Percentiles rank a stretch among this genome's conserved stretches.
These are phyloP conservation scores for Odontocolon sp. DNA, from an alignment of 2,888 invertebrate genomes.

Conservation along the genomic window DNA sequence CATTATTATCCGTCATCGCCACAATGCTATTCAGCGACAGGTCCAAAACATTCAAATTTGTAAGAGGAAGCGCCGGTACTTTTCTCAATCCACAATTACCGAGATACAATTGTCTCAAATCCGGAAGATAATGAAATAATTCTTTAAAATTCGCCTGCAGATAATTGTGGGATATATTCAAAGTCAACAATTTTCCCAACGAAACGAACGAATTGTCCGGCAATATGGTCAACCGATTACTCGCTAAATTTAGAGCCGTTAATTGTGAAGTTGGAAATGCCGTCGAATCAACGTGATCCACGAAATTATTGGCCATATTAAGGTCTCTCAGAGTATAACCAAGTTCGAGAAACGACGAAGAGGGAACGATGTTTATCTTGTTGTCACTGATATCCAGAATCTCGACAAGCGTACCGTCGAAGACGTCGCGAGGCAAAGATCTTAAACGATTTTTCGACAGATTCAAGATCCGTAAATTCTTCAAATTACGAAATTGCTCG, in stretches of 20 bases:
- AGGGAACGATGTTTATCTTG: constrained; percentile 90
- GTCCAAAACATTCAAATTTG: constrained; percentile 90
- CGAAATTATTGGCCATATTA: constrained; percentile 89
- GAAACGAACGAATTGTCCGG: constrained; percentile 95
- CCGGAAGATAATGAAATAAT: constrained; percentile 92
- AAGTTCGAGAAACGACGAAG: constrained; percentile 88
- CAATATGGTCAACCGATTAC: constrained; percentile 91
- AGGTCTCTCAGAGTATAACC: constrained; percentile 90
- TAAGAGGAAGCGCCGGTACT: constrained; percentile 89
- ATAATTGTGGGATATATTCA: constrained; percentile 91
- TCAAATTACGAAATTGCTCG: constrained; percentile 90
- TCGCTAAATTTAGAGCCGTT: constrained; percentile 88
- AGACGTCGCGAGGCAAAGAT: constrained; percentile 89
- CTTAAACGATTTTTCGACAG: constrained; percentile 88
- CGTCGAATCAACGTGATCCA: constrained; percentile 93
- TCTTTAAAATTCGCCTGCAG: constrained; percentile 90
- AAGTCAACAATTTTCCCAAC: constrained; percentile 88
- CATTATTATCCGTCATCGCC: constrained; percentile 86
- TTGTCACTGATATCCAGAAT: constrained; percentile 91
- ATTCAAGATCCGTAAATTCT: constrained; percentile 88
- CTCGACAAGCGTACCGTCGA: constrained; percentile 90
- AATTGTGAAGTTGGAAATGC: constrained; percentile 93
- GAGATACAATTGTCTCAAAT: constrained; percentile 89
- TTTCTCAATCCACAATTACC: constrained; percentile 89
- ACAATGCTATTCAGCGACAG: constrained; percentile 90